Evolutionary conservation across 2,797 vertebrate genomes (phyloP).

Genomic region (Pagetopsis macropterus): DNA sequence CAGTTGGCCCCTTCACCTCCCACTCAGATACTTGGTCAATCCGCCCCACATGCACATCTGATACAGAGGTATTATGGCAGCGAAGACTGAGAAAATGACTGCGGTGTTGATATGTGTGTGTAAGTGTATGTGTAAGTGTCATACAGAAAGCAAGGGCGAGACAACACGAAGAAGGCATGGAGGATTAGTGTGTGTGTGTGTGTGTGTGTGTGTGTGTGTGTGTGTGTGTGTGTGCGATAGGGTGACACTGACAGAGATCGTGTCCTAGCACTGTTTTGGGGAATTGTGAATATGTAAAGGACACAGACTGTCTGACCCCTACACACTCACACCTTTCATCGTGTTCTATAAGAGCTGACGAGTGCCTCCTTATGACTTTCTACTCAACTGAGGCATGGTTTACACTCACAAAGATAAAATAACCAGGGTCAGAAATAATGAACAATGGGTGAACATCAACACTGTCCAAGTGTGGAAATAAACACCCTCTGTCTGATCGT

Average conservation of each 20-base stretch:
- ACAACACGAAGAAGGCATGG: background rate
- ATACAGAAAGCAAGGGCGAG: background rate
- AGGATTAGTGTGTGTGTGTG: background rate
- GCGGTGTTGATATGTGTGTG: background rate
- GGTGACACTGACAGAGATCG: background rate
- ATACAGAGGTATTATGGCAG: constrained; percentile 15
- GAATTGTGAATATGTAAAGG: constrained; percentile 10
- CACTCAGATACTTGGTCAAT: constrained; percentile 35
- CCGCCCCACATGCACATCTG: background rate
- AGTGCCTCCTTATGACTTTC: background rate
- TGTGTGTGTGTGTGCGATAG: background rate
- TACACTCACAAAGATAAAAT: background rate
- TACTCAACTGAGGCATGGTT: background rate
- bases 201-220: no score
- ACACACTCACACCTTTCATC: constrained; percentile 9
- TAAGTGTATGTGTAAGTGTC: background rate
- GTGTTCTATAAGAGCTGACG: background rate
- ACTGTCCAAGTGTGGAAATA: background rate
- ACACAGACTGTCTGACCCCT: constrained; percentile 15
- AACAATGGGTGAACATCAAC: background rate
- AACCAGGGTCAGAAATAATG: background rate
- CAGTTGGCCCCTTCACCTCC: constrained; percentile 34
- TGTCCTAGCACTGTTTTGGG: constrained; percentile 24
- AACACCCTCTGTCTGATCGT: constrained; percentile 1
- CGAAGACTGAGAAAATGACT: constrained; percentile 20